A percentile compares a stretch with the other conserved stretches of the same genome.
phyloP scores from a whole-genome alignment of 2,113 vertebrate species.

The Saccopteryx bilineata region DNA sequence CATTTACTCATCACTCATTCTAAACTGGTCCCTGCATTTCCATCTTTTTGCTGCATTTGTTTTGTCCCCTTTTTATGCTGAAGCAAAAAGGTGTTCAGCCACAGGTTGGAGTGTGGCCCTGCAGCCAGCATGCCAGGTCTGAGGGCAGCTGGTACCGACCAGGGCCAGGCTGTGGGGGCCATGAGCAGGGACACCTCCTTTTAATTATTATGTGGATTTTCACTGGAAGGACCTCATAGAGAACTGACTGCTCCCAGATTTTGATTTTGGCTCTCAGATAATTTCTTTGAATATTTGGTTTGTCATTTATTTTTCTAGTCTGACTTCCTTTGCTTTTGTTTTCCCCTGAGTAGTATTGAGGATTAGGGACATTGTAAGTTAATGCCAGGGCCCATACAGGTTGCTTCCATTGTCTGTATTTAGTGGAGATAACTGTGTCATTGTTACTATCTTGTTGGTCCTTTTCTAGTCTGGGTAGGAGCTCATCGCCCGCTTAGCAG shows the following conservation, averaged over 20 bases:
- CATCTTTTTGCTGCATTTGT: not conserved
- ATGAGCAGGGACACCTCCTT: not conserved
- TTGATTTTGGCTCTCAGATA: not conserved
- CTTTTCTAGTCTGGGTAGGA: not conserved
- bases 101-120: not conserved
- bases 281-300: not conserved
- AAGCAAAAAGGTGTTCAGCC: not conserved
- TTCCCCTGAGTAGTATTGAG: not conserved
- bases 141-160: not conserved
- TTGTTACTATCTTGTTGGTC: too few species aligned
- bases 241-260: not conserved
- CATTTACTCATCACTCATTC: fast-evolving
- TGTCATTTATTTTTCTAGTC: not conserved
- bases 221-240: not conserved
- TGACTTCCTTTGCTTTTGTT: not conserved
- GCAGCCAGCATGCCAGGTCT: not conserved
- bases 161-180: not conserved
- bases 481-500: not conserved
- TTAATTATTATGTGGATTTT: not conserved
- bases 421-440: not conserved
- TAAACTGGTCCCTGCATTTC: not conserved
- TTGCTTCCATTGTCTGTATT: not conserved
- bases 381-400: not conserved
- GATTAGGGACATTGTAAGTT: not conserved
- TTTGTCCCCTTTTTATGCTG: not conserved